Conservation (phyloP, 2,888 invertebrate species). For the Dryococelus australis region DNA sequence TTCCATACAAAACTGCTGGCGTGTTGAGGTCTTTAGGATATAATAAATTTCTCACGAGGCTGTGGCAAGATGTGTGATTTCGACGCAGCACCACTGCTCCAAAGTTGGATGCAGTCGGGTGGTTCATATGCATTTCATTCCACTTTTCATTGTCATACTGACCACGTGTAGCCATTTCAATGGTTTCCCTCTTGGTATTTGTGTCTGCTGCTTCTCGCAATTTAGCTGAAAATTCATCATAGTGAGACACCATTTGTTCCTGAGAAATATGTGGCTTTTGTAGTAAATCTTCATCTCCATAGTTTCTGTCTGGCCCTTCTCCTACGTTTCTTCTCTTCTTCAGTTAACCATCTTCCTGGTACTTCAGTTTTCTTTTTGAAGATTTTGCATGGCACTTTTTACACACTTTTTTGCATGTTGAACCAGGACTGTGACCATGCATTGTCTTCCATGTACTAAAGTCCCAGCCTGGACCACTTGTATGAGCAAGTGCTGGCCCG, state of each 20-base stretch:
- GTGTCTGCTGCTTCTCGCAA: background rate
- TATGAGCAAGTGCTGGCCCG: constrained; percentile 31
- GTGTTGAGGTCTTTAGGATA: background rate
- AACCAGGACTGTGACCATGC: constrained; percentile 19
- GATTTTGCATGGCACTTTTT: background rate
- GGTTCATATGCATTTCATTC: background rate
- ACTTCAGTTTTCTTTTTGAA: background rate
- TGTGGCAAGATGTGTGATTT: constrained; percentile 12
- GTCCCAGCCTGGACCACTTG: constrained; percentile 33
- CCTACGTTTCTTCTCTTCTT: background rate
- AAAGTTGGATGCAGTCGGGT: background rate
- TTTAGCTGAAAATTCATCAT: background rate
- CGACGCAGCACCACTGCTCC: background rate
- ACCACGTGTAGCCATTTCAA: background rate
- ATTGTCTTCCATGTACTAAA: constrained; percentile 33
- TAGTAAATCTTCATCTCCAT: constrained; percentile 1
- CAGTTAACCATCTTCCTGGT: background rate
- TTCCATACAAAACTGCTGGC: background rate
- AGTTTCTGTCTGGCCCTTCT: background rate
- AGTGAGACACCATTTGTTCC: background rate
- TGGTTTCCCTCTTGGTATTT: background rate
- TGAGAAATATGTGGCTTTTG: background rate
- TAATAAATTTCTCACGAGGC: background rate
- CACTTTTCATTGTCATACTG: background rate
- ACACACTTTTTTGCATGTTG: constrained; percentile 26